A percentile compares a stretch with the other conserved stretches of the same genome.
Conservation (phyloP, 64 coral and sea anemone genomes). For the Dendrophyllia cribrosa region DNA sequence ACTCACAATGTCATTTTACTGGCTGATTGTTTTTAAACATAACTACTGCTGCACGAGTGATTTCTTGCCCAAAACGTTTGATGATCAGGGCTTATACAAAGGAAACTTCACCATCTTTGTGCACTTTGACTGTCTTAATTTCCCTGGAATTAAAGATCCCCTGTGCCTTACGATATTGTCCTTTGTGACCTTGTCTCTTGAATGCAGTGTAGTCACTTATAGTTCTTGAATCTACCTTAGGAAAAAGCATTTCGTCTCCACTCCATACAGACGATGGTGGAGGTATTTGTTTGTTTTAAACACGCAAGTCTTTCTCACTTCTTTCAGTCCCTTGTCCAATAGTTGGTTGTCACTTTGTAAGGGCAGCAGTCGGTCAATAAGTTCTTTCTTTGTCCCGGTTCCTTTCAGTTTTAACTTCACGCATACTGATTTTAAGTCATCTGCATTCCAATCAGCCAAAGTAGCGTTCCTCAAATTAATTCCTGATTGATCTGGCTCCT, state of each 20-base stretch:
- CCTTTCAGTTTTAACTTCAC: conserved; percentile 35
- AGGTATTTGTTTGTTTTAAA: conserved; percentile 58
- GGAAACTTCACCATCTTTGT: not conserved
- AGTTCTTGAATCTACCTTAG: conserved; percentile 33
- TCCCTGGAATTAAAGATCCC: conserved; percentile 47
- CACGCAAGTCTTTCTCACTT: conserved; percentile 42
- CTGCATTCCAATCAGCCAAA: conserved; percentile 25
- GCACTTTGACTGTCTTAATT: conserved; percentile 40
- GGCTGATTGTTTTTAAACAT: conserved; percentile 37
- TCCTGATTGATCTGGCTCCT: not conserved
- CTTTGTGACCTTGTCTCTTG: conserved; percentile 54
- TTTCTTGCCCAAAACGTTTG: conserved; percentile 49
- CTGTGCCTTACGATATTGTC: conserved; percentile 52
- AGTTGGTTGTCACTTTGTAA: conserved; percentile 6
- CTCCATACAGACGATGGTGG: conserved; percentile 39
- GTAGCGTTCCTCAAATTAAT: not conserved
- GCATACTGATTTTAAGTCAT: conserved; percentile 29
- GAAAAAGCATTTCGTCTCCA: conserved; percentile 34
- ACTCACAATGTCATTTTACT: not conserved
- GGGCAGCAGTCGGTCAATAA: conserved; percentile 43
- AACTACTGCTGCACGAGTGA: conserved; percentile 24
- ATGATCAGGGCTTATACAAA: conserved; percentile 64
- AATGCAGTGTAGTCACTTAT: conserved; percentile 18
- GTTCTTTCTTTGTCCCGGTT: conserved; percentile 50
- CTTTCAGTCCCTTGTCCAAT: conserved; percentile 27